phyloP scores from a whole-genome alignment of 2,797 vertebrate species.

The Phrynocephalus guinanensis region DNA sequence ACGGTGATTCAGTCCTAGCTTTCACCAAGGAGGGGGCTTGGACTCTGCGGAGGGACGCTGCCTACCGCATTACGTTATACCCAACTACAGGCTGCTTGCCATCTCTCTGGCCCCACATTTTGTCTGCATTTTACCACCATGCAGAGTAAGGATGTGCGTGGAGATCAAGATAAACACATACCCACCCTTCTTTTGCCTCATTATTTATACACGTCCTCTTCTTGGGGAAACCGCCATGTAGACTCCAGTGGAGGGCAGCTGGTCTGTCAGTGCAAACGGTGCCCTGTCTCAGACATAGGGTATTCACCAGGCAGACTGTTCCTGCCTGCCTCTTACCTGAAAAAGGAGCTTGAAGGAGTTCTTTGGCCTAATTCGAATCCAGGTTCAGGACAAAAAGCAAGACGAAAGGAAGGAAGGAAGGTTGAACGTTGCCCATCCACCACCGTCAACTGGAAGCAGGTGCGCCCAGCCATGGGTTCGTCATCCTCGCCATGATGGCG shows the following conservation, averaged over 20 bases:
- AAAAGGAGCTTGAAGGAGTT: too few species aligned
- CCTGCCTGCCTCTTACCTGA: too few species aligned
- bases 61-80: not conserved
- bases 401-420: not conserved
- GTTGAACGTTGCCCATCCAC: not conserved
- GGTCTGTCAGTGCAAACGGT: too few species aligned
- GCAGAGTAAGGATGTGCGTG: too few species aligned
- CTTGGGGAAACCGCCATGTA: not conserved
- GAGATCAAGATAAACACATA: not conserved
- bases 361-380: not conserved
- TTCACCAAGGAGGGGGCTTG: too few species aligned
- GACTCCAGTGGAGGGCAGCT: not conserved
- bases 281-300: too few species aligned
- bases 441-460: not conserved
- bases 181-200: not conserved
- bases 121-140: not conserved
- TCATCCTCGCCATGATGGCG: not conserved
- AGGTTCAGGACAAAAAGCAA: not conserved
- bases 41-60: not conserved
- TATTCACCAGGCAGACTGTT: too few species aligned
- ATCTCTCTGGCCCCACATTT: conserved; percentile 1
- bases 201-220: not conserved
- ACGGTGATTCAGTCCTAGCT: too few species aligned
- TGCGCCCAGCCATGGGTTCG: not conserved
- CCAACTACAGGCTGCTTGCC: too few species aligned